A percentile compares a stretch with the other conserved stretches of the same genome.
Evolutionary conservation across 2,113 vertebrate genomes (phyloP).

Genomic region (Paramormyrops kingsleyae): DNA sequence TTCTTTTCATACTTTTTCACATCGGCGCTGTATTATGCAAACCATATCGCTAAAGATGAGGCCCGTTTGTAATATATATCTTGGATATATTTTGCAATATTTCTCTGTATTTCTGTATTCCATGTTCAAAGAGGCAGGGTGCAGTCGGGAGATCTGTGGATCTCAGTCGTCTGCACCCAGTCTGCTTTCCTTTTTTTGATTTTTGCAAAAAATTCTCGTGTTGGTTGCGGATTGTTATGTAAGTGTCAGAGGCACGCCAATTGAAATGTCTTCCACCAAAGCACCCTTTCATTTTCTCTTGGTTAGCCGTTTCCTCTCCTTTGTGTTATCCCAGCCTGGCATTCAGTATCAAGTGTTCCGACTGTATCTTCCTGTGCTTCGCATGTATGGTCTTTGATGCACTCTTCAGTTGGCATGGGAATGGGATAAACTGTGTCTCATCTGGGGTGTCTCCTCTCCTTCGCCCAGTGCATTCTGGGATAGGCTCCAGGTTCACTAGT

Average conservation of each 20-base stretch:
- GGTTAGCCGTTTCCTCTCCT: not conserved
- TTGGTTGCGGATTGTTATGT: not conserved
- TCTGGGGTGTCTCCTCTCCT: not conserved
- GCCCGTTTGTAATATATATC: not conserved
- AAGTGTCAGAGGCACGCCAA: not conserved
- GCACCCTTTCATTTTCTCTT: not conserved
- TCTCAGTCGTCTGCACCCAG: not conserved
- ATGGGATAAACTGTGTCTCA: not conserved
- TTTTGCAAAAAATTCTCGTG: not conserved
- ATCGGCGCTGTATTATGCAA: not conserved
- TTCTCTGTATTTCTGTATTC: not conserved
- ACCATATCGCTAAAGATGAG: not conserved
- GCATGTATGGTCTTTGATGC: not conserved
- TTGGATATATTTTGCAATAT: not conserved
- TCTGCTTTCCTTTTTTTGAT: not conserved
- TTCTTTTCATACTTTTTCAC: slow-evolving; percentile 19
- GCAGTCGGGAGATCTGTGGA: not conserved
- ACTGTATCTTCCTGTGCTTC: not conserved
- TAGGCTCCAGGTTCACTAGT: not conserved
- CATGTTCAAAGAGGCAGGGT: not conserved
- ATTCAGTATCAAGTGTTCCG: not conserved
- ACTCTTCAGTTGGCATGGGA: not conserved
- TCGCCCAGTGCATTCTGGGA: not conserved
- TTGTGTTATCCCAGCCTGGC: not conserved
- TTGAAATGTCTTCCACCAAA: not conserved